Evolutionary conservation across 2,888 invertebrate genomes (phyloP), one percentile per base, ranked within the genome.

Genomic region (Dolomedes plantarius): DNA sequence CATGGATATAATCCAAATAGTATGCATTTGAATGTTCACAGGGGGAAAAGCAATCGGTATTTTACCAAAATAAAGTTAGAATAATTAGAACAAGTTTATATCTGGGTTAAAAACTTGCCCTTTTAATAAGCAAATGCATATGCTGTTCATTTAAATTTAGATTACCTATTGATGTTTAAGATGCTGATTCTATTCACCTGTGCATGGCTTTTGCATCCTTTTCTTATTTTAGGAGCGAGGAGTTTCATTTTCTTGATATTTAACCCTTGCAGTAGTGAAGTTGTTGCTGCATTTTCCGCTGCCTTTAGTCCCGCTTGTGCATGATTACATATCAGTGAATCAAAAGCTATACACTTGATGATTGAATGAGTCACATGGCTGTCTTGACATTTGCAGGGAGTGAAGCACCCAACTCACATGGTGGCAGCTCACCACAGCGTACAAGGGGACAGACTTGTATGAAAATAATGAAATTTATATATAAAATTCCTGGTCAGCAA

Each of bases 401-500:
- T 72, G 73, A 81, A 82, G 67, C 87, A 82, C 68, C 74, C 87
- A 3, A 78, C 87, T 13, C 87, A 87, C 23, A 82, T 77, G 65
- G 88, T 86, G 78, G 81, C 86, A 72, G 82, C 78, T 46, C 81
- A 80, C 32, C 86, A 86, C 86, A 78, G 64, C 41, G 86, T 88
- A 19, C 88, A 88, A 78, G 86, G 88, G 16, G 88, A 88, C 85
- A 81, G 88, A 79, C 87, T 88, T 46, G 88, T 88, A 64, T 88
- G 88, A 88, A 76, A 29, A 39, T 39, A 65, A 36, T 65, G 76
- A 76, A 64, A 39, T 23, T 67, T 67, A 19, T 32, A 32, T 7
- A 32, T 67, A 31, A 29, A 50, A 28, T 50, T 73, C 72, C 83
- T 72, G 83, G 77, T 77, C 71, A 77, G 71, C 77, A 77, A 74